Evolutionary conservation across 2,113 vertebrate species (phyloP).

Genomic region (Mugil cephalus): DNA sequence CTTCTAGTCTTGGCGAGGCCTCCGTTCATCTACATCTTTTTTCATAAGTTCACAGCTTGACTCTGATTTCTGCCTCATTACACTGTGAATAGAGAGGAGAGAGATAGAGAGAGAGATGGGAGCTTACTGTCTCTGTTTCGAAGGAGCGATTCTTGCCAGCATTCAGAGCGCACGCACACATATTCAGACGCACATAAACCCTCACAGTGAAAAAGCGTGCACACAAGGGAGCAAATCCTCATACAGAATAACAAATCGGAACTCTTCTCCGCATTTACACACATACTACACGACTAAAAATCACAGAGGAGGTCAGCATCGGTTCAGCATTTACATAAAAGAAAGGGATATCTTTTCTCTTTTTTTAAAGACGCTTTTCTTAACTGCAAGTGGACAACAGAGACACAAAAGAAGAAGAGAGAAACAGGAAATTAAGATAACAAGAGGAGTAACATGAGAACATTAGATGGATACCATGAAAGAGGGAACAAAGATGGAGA

Average conservation of each 20-base stretch:
- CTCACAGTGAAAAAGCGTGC: not conserved
- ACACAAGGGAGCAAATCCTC: not conserved
- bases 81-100: constrained; percentile 53
- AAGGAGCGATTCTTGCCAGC: constrained; percentile 31
- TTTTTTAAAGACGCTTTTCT: constrained; percentile 11
- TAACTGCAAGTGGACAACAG: not conserved
- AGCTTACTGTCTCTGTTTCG: constrained; percentile 45
- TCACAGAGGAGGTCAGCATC: constrained; percentile 41
- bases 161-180: constrained; percentile 4
- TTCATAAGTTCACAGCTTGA: constrained; percentile 78
- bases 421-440: constrained; percentile 7
- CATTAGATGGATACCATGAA: not conserved
- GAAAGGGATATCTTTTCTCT: not conserved
- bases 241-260: not conserved
- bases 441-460: constrained; percentile 1
- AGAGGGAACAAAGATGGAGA: constrained; percentile 6
- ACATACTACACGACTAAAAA: not conserved
- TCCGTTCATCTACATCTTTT: constrained; percentile 75
- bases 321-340: constrained; percentile 32
- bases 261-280: not conserved
- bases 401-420: constrained; percentile 5
- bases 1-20: constrained; percentile 66
- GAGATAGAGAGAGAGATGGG: constrained; percentile 14
- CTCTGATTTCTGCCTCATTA: constrained; percentile 78
- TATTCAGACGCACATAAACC: constrained; percentile 15